phyloP scores from a whole-genome alignment of 2,113 vertebrate species.

The Xenotilapia leptura region DNA sequence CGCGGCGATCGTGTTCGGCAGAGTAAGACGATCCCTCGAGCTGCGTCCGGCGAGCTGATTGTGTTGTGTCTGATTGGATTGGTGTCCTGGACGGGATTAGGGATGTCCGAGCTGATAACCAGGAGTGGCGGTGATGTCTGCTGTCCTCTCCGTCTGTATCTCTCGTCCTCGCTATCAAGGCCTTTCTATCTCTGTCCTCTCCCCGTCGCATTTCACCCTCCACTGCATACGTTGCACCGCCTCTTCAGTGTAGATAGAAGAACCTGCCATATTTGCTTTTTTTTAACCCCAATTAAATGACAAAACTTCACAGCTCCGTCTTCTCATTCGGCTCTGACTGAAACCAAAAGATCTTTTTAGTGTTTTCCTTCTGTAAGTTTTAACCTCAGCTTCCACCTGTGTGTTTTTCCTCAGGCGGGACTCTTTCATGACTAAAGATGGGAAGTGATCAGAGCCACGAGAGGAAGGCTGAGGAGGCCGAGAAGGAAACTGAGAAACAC shows the following conservation, averaged over 20 bases:
- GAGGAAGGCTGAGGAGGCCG: background rate
- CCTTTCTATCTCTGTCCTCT: background rate
- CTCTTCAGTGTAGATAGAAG: background rate
- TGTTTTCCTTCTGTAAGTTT: background rate
- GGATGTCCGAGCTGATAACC: slow-evolving; percentile 17
- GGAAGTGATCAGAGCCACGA: slow-evolving; percentile 22
- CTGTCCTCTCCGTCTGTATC: background rate
- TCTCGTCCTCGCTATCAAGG: background rate
- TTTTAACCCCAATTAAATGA: rapidly evolving
- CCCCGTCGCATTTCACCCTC: background rate
- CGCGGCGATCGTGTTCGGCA: background rate
- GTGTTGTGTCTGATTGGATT: slow-evolving; percentile 24
- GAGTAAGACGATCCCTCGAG: background rate
- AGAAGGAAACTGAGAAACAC: background rate
- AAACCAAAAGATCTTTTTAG: background rate
- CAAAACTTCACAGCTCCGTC: background rate
- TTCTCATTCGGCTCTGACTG: background rate
- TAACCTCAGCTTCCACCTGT: background rate
- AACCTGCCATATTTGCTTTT: background rate
- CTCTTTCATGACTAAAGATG: background rate
- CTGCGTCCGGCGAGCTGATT: background rate
- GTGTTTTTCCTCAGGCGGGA: background rate
- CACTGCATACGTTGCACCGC: background rate
- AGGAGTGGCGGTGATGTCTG: background rate
- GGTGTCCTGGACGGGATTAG: slow-evolving; percentile 14